Conservation (phyloP, 2,888 invertebrate species). For the Embidobia sp. region DNA sequence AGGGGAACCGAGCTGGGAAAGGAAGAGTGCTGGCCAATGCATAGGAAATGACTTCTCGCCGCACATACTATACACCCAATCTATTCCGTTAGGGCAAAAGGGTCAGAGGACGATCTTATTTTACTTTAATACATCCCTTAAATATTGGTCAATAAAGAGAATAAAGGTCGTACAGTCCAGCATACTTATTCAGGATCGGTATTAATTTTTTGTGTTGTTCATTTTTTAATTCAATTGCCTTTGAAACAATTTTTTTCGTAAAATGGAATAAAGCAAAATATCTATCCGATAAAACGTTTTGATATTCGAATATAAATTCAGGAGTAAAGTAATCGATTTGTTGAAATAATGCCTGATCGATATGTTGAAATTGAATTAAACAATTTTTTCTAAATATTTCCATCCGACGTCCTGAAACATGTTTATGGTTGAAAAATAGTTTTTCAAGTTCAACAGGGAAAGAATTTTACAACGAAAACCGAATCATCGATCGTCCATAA, state of each 20-base stretch:
- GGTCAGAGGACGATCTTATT: conserved; percentile 56
- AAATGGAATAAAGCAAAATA: no score
- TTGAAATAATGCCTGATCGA: no score
- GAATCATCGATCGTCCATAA: conserved; percentile 38
- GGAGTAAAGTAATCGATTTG: no score
- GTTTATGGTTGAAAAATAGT: conserved; percentile 15
- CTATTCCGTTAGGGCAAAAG: conserved; percentile 47
- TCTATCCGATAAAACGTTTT: no score
- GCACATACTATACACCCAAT: conserved; percentile 52
- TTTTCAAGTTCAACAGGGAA: conserved; percentile 18
- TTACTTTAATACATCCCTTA: conserved; percentile 68
- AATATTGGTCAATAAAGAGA: conserved; percentile 66
- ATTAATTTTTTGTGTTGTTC: no score
- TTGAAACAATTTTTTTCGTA: no score
- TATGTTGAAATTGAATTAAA: no score
- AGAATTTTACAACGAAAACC: conserved; percentile 36
- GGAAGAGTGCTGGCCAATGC: conserved; percentile 68
- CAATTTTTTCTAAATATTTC: no score
- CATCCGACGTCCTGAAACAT: neutral
- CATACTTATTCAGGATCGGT: conserved; percentile 11
- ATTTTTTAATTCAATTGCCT: no score
- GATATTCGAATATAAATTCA: no score
- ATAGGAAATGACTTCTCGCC: conserved; percentile 67
- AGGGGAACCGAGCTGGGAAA: conserved; percentile 19
- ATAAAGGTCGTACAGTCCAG: no score